phyloP scores from a whole-genome alignment of 2,888 invertebrate species.

The Agrotis segetum region DNA sequence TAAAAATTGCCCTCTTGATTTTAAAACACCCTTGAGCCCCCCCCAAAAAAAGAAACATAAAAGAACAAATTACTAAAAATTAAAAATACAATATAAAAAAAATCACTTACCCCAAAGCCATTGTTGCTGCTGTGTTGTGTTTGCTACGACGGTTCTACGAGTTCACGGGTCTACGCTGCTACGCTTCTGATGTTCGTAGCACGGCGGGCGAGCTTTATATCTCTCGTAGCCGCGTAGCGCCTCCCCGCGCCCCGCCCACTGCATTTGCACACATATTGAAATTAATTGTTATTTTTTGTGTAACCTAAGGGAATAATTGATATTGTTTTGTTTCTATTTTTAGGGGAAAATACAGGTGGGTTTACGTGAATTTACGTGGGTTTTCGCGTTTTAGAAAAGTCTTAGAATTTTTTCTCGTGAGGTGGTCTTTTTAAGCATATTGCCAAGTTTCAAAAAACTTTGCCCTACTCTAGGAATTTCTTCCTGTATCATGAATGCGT shows the following conservation, averaged over 20 bases:
- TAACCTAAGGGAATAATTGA: constrained; percentile 46
- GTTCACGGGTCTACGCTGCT: constrained; percentile 72
- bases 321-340: constrained; percentile 43
- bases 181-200: constrained; percentile 73
- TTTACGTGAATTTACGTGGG: constrained; percentile 3
- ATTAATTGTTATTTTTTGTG: constrained; percentile 71
- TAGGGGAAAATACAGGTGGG: constrained; percentile 19
- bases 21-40: background rate
- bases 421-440: background rate
- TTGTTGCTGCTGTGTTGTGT: constrained; percentile 53
- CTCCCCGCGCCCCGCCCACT: constrained; percentile 73
- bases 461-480: too few species aligned
- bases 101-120: constrained; percentile 70
- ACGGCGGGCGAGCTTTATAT: constrained; percentile 79
- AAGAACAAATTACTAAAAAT: constrained; percentile 17
- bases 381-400: constrained; percentile 2
- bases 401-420: background rate
- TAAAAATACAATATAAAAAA: constrained; percentile 4
- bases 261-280: constrained; percentile 68
- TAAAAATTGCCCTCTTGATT: background rate
- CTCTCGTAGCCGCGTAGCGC: constrained; percentile 64
- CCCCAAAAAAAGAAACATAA: background rate
- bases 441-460: background rate
- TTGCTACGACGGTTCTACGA: constrained; percentile 61
- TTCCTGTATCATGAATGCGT: too few species aligned